Percentiles rank a stretch among this genome's conserved stretches.
These are phyloP conservation scores for Apaloderma vittatum DNA, from an alignment of 2,113 vertebrate species.

Conservation along the genomic window DNA sequence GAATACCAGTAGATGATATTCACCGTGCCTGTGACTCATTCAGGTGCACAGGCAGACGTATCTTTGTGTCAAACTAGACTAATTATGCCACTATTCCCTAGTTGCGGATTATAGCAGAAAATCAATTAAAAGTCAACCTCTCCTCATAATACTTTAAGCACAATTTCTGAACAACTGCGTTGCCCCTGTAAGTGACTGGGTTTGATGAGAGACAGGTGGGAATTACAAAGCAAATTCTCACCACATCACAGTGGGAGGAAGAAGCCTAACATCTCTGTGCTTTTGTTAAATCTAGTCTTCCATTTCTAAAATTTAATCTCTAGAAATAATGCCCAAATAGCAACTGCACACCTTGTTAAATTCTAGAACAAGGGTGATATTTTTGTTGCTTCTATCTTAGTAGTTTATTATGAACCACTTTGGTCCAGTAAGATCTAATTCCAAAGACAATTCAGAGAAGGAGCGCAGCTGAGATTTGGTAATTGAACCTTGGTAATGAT, in stretches of 20 bases:
- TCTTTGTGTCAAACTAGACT: not conserved
- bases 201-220: not conserved
- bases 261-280: not conserved
- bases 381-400: not conserved
- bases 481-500: not conserved
- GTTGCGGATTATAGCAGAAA: not conserved
- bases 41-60: not conserved
- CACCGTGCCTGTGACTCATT: not conserved
- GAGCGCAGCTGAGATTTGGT: not conserved
- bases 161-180: not conserved
- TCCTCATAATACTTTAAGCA: not conserved
- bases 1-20: not conserved
- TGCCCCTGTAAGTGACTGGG: not conserved
- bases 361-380: not conserved
- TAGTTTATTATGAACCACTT: not conserved
- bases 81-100: constrained; percentile 34
- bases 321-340: not conserved
- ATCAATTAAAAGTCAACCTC: not conserved
- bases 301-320: not conserved
- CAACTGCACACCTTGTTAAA: not conserved
- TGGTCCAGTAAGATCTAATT: not conserved
- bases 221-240: not conserved
- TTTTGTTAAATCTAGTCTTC: not conserved
- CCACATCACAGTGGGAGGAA: not conserved
- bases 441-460: not conserved